These are phyloP conservation scores for Caranx ignobilis DNA, from an alignment of 2,113 vertebrate genomes.

Conservation along the genomic window DNA sequence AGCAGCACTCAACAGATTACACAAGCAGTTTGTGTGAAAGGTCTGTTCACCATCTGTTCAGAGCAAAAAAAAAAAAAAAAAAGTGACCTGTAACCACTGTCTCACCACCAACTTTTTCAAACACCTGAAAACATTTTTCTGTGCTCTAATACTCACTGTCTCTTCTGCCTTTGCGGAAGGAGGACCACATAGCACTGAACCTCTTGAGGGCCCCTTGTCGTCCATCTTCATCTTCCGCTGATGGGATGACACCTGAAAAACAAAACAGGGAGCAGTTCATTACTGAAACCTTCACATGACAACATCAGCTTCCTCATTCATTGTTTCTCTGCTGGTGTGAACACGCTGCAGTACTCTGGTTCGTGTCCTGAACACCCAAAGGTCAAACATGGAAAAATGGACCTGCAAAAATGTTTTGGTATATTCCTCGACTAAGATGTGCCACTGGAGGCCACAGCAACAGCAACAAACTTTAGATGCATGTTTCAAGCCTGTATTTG, in stretches of 20 bases:
- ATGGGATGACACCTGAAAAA: slow-evolving; percentile 46
- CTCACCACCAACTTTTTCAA: not conserved
- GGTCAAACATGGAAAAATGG: not conserved
- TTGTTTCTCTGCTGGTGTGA: not conserved
- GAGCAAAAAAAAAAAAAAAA: not conserved
- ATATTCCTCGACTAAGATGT: not conserved
- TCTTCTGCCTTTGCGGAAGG: slow-evolving; percentile 72
- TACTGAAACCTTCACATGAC: not conserved
- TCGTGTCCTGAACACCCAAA: not conserved
- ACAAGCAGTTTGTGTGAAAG: not conserved
- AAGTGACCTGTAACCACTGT: not conserved
- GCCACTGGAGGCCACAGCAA: not conserved
- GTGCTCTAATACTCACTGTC: slow-evolving; percentile 71
- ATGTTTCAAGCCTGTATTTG: not conserved
- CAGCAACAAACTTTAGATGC: not conserved
- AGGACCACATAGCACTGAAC: slow-evolving; percentile 77
- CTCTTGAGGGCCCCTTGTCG: slow-evolving; percentile 75
- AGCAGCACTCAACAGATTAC: not conserved
- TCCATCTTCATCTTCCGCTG: slow-evolving; percentile 66
- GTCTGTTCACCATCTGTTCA: not conserved
- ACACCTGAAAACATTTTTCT: not conserved
- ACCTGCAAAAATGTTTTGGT: not conserved
- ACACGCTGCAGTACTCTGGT: not conserved
- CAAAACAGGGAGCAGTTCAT: not conserved
- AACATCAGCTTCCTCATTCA: not conserved